phyloP scores from a whole-genome alignment of 1,140 invertebrate genomes.

The Brachionus calyciflorus region DNA sequence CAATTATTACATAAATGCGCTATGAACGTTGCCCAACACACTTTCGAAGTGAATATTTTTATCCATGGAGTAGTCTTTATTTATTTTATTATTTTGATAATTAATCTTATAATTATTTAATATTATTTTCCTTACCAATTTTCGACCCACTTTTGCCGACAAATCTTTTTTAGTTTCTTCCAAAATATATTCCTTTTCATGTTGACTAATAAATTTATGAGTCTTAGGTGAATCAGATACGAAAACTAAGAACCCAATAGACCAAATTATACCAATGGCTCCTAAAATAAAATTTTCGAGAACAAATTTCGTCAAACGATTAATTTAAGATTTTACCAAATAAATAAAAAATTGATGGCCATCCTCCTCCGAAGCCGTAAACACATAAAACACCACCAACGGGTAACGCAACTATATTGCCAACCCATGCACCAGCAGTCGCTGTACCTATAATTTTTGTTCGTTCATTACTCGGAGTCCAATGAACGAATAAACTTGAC shows the following conservation, averaged over 20 bases:
- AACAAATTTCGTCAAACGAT: not conserved
- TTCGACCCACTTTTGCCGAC: conserved; percentile 4
- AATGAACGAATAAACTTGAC: conserved; percentile 52
- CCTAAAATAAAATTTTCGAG: not conserved
- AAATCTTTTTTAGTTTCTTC: conserved; percentile 18
- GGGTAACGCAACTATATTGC: conserved; percentile 50
- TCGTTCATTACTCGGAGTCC: conserved; percentile 56
- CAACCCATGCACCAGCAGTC: conserved; percentile 51
- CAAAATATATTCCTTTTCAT: conserved; percentile 58
- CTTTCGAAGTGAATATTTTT: conserved; percentile 71
- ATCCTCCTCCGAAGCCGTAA: conserved; percentile 37
- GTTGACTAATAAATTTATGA: conserved; percentile 52
- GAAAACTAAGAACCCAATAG: conserved; percentile 54
- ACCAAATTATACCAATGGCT: conserved; percentile 53
- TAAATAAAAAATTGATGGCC: conserved; percentile 46
- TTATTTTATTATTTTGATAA: not conserved
- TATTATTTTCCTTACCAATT: conserved; percentile 8
- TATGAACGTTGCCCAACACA: conserved; percentile 88
- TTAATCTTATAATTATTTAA: not conserved
- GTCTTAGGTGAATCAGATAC: conserved; percentile 54
- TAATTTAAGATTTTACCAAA: conserved; percentile 48
- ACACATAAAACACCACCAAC: conserved; percentile 33
- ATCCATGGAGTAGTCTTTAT: conserved; percentile 66
- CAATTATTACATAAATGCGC: conserved; percentile 87
- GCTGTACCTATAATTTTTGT: conserved; percentile 52